These are phyloP conservation scores for Macaca mulatta DNA, from an alignment of 2,113 vertebrate species.

Conservation along the genomic window DNA sequence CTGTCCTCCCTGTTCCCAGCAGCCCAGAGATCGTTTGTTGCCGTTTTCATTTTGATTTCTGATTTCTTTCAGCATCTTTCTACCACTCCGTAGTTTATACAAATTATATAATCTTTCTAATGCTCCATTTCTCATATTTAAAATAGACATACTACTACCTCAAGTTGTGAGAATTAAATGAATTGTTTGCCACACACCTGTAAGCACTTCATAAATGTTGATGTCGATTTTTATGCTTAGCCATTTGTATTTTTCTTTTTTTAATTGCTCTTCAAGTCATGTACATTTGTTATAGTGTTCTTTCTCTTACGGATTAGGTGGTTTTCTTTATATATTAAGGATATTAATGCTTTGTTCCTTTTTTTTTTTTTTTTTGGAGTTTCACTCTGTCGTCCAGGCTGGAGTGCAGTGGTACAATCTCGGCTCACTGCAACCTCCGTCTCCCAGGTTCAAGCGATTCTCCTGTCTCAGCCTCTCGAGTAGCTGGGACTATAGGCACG, in stretches of 20 bases:
- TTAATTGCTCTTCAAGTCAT: not conserved
- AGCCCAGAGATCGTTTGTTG: accelerated
- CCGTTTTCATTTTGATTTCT: not conserved
- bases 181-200: not conserved
- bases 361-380: not conserved
- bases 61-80: not conserved
- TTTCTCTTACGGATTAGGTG: not conserved
- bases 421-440: not conserved
- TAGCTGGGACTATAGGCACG: not conserved
- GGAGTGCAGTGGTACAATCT: not conserved
- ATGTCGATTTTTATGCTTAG: not conserved
- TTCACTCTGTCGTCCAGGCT: not conserved
- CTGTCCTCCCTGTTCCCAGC: no score
- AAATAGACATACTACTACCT: accelerated
- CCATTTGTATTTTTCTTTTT: no score
- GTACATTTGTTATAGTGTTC: accelerated
- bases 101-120: not conserved
- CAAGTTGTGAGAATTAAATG: not conserved
- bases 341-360: not conserved
- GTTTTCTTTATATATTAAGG: not conserved
- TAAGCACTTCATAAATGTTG: not conserved
- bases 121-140: not conserved
- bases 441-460: not conserved
- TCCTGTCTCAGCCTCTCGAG: not conserved
- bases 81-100: not conserved